These are phyloP conservation scores for Lagenorhynchus albirostris DNA, from an alignment of 2,113 vertebrate species.

Conservation along the genomic window DNA sequence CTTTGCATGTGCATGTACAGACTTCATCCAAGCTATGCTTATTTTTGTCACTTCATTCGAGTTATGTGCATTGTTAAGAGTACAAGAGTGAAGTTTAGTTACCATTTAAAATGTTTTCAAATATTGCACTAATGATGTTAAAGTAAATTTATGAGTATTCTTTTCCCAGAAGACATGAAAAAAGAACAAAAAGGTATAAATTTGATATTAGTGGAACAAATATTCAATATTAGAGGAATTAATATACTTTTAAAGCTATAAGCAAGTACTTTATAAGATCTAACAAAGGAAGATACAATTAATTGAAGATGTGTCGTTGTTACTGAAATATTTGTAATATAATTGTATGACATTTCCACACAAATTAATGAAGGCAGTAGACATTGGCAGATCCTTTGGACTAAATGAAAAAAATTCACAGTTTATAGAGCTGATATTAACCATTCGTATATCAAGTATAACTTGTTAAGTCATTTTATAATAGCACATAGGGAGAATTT, in stretches of 20 bases:
- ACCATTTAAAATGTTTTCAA: neutral
- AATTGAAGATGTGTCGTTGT: neutral
- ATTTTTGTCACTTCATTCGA: neutral
- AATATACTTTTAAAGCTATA: neutral
- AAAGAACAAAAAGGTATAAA: neutral
- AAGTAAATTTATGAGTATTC: neutral
- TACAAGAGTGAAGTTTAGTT: neutral
- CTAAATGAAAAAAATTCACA: neutral
- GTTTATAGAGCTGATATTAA: neutral
- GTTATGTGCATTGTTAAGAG: neutral
- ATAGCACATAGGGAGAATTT: neutral
- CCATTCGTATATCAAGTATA: neutral
- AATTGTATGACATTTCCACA: neutral
- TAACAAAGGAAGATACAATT: neutral
- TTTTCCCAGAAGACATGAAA: neutral
- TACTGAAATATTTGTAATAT: neutral
- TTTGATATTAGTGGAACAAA: neutral
- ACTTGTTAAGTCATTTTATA: neutral
- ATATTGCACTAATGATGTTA: neutral
- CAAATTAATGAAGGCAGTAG: neutral
- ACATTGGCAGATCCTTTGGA: neutral
- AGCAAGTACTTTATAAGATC: neutral
- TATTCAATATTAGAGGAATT: neutral
- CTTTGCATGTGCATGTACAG: neutral
- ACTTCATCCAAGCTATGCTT: neutral